These are phyloP conservation scores for Cyphomyrus plagiostoma DNA, from an alignment of 2,113 vertebrate genomes.

Conservation along the genomic window DNA sequence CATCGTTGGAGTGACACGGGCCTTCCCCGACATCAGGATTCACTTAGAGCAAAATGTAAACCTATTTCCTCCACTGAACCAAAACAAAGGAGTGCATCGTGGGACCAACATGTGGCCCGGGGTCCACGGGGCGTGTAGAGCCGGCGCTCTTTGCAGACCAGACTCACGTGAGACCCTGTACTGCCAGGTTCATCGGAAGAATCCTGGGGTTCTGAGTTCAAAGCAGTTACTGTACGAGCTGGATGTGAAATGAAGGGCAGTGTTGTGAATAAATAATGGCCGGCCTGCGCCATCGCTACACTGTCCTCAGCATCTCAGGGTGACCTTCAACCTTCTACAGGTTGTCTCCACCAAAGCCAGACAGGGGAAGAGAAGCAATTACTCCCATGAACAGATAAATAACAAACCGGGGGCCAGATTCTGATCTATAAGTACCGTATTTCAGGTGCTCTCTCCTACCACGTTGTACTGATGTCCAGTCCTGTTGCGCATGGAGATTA, in stretches of 20 bases:
- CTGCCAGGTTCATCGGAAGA: constrained; percentile 11
- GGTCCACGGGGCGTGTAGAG: not conserved
- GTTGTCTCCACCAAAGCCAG: not conserved
- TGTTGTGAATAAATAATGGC: constrained; percentile 40
- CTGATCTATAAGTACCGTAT: not conserved
- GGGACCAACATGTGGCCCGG: not conserved
- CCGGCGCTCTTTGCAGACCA: no score
- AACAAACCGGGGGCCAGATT: not conserved
- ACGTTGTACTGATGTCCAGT: not conserved
- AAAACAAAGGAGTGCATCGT: not conserved
- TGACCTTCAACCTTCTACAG: not conserved
- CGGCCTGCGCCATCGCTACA: not conserved
- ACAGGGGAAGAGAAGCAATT: not conserved
- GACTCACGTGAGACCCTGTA: not conserved
- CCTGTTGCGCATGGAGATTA: not conserved
- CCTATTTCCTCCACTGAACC: constrained; percentile 6
- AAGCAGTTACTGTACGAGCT: constrained; percentile 12
- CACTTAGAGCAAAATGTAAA: constrained; percentile 6
- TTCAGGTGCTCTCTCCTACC: not conserved
- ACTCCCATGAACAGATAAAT: not conserved
- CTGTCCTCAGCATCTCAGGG: constrained; percentile 15
- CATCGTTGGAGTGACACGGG: not conserved
- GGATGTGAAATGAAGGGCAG: constrained; percentile 32
- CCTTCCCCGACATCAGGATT: not conserved
- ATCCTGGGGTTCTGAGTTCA: constrained; percentile 29